Evolutionary conservation across 2,113 vertebrate genomes (phyloP).

Genomic region (Coturnix japonica): DNA sequence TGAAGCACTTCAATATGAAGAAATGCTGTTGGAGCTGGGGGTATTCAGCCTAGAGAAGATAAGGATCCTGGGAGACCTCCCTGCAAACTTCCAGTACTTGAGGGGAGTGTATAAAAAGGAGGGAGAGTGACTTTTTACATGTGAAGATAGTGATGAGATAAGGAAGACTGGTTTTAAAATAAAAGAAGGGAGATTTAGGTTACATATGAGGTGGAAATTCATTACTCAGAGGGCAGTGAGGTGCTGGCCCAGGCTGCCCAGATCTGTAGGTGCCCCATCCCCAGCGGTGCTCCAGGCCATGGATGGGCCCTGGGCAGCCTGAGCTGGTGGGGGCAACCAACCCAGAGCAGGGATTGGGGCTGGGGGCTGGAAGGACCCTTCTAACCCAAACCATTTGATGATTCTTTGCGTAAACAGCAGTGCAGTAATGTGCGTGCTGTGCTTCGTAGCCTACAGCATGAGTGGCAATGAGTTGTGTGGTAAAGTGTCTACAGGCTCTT

Average conservation of each 20-base stretch:
- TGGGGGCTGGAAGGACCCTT: neutral
- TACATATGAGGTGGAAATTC: neutral
- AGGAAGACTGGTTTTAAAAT: neutral
- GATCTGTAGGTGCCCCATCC: neutral
- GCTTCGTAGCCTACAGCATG: neutral
- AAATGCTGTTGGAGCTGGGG: neutral
- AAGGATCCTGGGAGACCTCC: neutral
- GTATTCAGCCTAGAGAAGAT: neutral
- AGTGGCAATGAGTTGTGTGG: neutral
- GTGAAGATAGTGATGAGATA: neutral
- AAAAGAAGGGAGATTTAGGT: neutral
- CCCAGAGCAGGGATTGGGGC: neutral
- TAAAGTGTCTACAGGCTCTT: neutral
- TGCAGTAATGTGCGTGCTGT: neutral
- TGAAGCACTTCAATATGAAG: neutral
- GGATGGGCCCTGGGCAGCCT: neutral
- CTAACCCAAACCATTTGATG: neutral
- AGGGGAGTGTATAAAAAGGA: neutral
- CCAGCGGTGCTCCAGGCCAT: neutral
- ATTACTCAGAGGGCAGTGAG: neutral
- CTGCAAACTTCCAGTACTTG: neutral
- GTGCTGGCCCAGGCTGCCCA: neutral
- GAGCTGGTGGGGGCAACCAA: neutral
- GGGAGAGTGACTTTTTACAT: neutral
- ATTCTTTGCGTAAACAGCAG: neutral